These are phyloP conservation scores for Nebria ingens DNA, from an alignment of 1,140 invertebrate species.

Conservation along the genomic window DNA sequence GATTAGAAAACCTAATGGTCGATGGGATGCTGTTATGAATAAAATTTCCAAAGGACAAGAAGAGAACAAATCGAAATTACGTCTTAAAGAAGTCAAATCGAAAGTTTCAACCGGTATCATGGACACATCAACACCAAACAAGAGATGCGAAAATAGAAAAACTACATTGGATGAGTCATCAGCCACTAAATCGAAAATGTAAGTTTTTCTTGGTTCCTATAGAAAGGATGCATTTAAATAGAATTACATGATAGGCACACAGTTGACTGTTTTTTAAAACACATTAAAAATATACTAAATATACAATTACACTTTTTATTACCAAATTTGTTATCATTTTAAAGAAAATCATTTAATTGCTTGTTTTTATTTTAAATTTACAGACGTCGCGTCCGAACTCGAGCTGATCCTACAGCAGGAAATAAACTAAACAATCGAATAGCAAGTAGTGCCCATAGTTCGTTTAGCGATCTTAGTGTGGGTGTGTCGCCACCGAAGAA, in stretches of 20 bases:
- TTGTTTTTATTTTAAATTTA: neutral
- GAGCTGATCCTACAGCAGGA: neutral
- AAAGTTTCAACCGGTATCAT: conserved; percentile 46
- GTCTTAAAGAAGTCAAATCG: conserved; percentile 70
- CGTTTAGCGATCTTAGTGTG: conserved; percentile 28
- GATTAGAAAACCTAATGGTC: conserved; percentile 35
- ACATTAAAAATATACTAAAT: too few relatives aligned
- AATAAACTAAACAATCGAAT: conserved; percentile 16
- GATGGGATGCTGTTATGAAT: conserved; percentile 72
- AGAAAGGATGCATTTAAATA: too few relatives aligned
- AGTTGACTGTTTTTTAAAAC: too few relatives aligned
- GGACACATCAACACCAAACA: conserved; percentile 24
- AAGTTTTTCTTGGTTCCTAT: too few relatives aligned
- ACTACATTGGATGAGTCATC: neutral
- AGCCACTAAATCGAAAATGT: conserved; percentile 1
- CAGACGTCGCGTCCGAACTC: neutral
- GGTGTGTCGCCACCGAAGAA: conserved; percentile 17
- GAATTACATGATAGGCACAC: too few relatives aligned
- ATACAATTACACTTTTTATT: too few relatives aligned
- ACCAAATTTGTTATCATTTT: too few relatives aligned
- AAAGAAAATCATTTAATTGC: too few relatives aligned
- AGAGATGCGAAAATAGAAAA: neutral
- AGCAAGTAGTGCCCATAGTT: conserved; percentile 27
- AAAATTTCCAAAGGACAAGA: conserved; percentile 64
- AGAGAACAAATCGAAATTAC: conserved; percentile 52